phyloP scores from a whole-genome alignment of 2,113 vertebrate species.

The Pseudorasbora parva region DNA sequence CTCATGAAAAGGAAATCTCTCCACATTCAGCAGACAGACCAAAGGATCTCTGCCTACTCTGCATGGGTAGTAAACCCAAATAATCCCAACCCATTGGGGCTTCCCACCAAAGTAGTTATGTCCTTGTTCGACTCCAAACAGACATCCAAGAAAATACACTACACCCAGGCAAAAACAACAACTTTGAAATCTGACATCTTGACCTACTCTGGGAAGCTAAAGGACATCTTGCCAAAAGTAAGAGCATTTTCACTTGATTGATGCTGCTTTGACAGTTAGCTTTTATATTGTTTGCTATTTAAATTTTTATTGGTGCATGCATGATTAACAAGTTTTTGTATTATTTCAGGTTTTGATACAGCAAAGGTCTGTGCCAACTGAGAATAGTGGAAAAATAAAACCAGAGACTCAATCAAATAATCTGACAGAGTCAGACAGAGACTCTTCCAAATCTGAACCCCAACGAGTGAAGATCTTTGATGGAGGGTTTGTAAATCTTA shows the following conservation, averaged over 20 bases:
- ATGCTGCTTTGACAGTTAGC: neutral
- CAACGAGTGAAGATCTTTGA: constrained; percentile 98
- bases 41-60: constrained; percentile 90
- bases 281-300: neutral
- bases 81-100: constrained; percentile 89
- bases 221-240: constrained; percentile 89
- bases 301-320: neutral
- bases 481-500: constrained; percentile 84
- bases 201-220: constrained; percentile 94
- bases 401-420: constrained; percentile 81
- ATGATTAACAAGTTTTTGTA: constrained; percentile 7
- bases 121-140: constrained; percentile 95
- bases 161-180: constrained; percentile 89
- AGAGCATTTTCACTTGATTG: neutral
- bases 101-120: constrained; percentile 94
- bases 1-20: constrained; percentile 88
- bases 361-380: constrained; percentile 79
- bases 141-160: constrained; percentile 86
- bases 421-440: constrained; percentile 85
- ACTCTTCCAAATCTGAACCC: constrained; percentile 87
- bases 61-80: constrained; percentile 83
- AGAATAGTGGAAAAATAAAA: constrained; percentile 84
- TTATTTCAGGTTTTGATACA: constrained; percentile 65
- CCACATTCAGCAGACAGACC: constrained; percentile 85
- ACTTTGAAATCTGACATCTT: constrained; percentile 85